A percentile compares a stretch with the other conserved stretches of the same genome.
Conservation (phyloP, 2,113 vertebrate genomes). For the Lepisosteus osseus region DNA sequence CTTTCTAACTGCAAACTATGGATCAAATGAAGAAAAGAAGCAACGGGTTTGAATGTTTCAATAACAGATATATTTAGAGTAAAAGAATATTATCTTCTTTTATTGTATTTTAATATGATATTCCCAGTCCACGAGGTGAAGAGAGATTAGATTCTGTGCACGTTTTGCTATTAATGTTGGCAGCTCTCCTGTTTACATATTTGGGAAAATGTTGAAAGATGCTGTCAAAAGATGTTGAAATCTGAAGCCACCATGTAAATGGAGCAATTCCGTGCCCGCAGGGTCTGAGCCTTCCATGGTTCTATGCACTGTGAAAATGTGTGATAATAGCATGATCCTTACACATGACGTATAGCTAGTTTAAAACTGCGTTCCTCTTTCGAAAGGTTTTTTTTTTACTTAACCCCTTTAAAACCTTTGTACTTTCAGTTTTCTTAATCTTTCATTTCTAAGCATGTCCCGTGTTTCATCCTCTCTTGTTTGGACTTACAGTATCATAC, state of each 20-base stretch:
- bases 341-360: neutral
- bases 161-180: slow-evolving; percentile 23
- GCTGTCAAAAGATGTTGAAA: slow-evolving; percentile 47
- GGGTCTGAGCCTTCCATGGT: slow-evolving; percentile 29
- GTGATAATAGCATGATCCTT: slow-evolving; percentile 4
- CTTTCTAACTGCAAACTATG: too few species aligned
- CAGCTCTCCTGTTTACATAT: slow-evolving; percentile 53
- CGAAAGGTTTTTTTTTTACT: too few species aligned
- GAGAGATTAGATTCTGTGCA: slow-evolving; percentile 43
- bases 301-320: slow-evolving; percentile 42
- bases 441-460: too few species aligned
- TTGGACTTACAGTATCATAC: too few species aligned
- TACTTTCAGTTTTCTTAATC: too few species aligned
- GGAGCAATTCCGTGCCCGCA: slow-evolving; percentile 34
- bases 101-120: slow-evolving; percentile 33
- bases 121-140: slow-evolving; percentile 26
- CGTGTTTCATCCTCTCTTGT: too few species aligned
- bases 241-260: slow-evolving; percentile 41
- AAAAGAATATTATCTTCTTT: slow-evolving; percentile 19
- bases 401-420: too few species aligned
- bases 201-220: slow-evolving; percentile 54
- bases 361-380: too few species aligned
- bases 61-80: neutral
- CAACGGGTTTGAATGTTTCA: slow-evolving; percentile 21
- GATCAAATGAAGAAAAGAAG: too few species aligned